phyloP scores from a whole-genome alignment of 2,797 vertebrate species.

The Galaxias olidus region DNA sequence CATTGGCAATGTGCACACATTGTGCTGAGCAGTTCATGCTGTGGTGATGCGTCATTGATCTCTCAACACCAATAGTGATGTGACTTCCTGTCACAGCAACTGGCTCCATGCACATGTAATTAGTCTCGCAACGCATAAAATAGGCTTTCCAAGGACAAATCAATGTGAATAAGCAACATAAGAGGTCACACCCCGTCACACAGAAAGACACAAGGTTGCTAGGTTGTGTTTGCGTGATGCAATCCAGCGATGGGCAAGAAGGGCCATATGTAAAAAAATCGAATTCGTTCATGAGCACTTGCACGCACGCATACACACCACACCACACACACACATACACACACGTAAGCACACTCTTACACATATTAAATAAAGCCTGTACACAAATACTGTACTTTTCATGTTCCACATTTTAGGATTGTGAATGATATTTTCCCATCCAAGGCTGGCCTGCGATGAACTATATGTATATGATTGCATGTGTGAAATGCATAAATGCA shows the following conservation, averaged over 20 bases:
- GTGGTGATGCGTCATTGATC: constrained; percentile 48
- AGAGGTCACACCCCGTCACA: background rate
- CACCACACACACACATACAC: too few relatives aligned
- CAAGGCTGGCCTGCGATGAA: too few relatives aligned
- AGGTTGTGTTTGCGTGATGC: background rate
- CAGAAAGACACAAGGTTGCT: background rate
- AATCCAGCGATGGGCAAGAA: background rate
- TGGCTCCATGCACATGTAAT: constrained; percentile 35
- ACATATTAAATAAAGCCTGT: too few relatives aligned
- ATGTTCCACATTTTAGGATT: too few relatives aligned
- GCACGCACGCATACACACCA: too few relatives aligned
- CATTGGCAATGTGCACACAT: constrained; percentile 59
- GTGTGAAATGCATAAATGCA: too few relatives aligned
- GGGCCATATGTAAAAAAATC: background rate
- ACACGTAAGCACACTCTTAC: too few relatives aligned
- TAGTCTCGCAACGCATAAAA: constrained; percentile 17
- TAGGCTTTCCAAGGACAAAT: background rate
- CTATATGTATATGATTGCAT: too few relatives aligned
- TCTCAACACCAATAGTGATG: constrained; percentile 34
- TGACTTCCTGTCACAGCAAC: constrained; percentile 46
- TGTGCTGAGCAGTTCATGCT: constrained; percentile 52
- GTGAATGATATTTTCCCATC: too few relatives aligned
- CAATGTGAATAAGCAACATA: background rate
- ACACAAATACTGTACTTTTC: too few relatives aligned
- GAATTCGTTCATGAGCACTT: background rate